Percentiles rank a stretch among this genome's conserved stretches.
These are phyloP conservation scores for Steinernema khuongi DNA, from an alignment of 1,140 invertebrate species.

Conservation along the genomic window DNA sequence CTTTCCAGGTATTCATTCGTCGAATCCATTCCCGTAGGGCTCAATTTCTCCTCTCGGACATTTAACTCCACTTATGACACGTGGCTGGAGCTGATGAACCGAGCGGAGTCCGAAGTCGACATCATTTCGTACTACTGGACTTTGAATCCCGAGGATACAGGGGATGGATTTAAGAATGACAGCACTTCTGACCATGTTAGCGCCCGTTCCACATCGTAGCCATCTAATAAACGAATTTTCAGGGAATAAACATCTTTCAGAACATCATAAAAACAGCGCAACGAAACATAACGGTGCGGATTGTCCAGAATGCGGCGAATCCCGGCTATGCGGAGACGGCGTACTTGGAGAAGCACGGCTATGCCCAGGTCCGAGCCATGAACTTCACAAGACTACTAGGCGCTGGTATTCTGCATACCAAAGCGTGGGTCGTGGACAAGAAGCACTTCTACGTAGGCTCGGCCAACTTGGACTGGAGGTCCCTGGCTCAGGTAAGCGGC, in stretches of 20 bases:
- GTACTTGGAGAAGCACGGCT: conserved; percentile 2
- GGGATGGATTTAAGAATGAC: conserved; percentile 6
- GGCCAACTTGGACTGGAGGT: conserved; percentile 74
- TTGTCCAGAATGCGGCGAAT: background rate
- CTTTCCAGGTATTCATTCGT: background rate
- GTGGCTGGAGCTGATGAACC: background rate
- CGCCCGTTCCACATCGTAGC: background rate
- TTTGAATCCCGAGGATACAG: conserved; percentile 13
- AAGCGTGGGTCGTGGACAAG: conserved; percentile 76
- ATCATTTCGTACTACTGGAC: conserved; percentile 19
- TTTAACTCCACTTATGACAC: conserved; percentile 7
- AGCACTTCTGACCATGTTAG: background rate
- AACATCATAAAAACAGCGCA: conserved; percentile 2
- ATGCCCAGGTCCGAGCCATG: conserved; percentile 71
- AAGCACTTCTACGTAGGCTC: conserved; percentile 63
- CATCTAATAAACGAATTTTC: background rate
- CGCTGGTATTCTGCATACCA: conserved; percentile 84
- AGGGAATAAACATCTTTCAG: conserved; percentile 15
- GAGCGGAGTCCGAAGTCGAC: conserved; percentile 17
- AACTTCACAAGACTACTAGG: conserved; percentile 77
- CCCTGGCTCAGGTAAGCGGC: conserved; percentile 73
- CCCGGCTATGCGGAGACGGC: background rate
- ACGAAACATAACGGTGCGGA: conserved; percentile 14
- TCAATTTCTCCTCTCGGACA: background rate
- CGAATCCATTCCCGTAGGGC: background rate